Base-by-base conservation (phyloP, 2,888 invertebrate genomes). In the Xylophagus ater region DNA sequence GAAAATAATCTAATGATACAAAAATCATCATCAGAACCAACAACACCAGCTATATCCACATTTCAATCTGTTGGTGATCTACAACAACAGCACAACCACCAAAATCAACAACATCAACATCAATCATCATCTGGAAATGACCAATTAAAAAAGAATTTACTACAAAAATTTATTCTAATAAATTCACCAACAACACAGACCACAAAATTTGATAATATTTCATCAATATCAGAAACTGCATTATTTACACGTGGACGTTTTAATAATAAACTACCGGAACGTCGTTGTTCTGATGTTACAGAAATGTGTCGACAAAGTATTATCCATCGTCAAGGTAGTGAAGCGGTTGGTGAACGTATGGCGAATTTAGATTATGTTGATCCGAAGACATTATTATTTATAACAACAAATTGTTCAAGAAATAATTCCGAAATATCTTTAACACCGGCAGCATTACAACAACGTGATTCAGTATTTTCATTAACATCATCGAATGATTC, bases 291-390 rank as follows among this genome's bases (percentile, higher is more conserved):
- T 3, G 63, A 62, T 43, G 58, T 59, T 3, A 55, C 55, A 3
- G 64, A 62, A 35, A 59, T 62, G 56, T 62, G 60, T 40, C 56
- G 61, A 0, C 59, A 62, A 41, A 59, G 58, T 42, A 56, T 64
- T 14, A 67, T 76, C 43, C 81, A 82, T 54, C 80, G 80, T 55
- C 84, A 81, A 61, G 84, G 86, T 9, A 86, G 87, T 49, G 81
- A 83, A 48, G 74, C 78, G 43, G 73, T 88, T 48, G 89, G 89
- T 1, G 89, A 88, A 26, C 76, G 89, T 47, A 86, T 92, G 57
- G 90, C 90, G 1, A 78, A 84, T 49, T 79, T 84, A 0, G 88
- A 89, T 56, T 89, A 89, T 52, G 84, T 81, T 0, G 85, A 88
- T 58, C 87, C 88, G 1, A 74, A 77, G 34, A 76, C 80, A 13